phyloP scores from a whole-genome alignment of 2,113 vertebrate genomes.

The Apistogramma diplotaenia region DNA sequence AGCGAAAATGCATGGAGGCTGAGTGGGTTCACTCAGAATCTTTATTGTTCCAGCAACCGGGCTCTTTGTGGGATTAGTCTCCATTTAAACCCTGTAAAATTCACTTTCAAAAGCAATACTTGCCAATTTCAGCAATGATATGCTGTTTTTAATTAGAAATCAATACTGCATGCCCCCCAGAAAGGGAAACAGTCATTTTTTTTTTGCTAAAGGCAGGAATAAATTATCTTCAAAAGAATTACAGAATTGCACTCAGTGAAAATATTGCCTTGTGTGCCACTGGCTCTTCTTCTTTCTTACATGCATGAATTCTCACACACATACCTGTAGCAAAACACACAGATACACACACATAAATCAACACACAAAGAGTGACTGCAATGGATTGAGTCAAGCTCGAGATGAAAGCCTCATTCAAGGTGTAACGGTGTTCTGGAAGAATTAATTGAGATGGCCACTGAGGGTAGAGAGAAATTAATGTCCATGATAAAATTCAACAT shows the following conservation, averaged over 20 bases:
- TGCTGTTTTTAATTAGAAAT: conserved; percentile 20
- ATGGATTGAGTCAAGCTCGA: conserved; percentile 20
- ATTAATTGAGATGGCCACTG: conserved; percentile 45
- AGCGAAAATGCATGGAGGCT: too few species aligned
- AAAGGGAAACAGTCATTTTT: conserved; percentile 24
- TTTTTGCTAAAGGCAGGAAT: conserved; percentile 32
- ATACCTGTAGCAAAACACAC: background rate
- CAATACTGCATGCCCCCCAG: background rate
- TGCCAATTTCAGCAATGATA: background rate
- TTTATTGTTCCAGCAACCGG: background rate
- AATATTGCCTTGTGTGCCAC: conserved; percentile 12
- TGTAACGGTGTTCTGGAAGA: conserved; percentile 36
- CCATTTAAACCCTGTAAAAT: background rate
- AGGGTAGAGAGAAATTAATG: conserved; percentile 25
- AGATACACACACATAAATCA: background rate
- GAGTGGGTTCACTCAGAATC: background rate
- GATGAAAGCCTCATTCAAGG: conserved; percentile 49
- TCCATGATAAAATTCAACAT: conserved; percentile 35
- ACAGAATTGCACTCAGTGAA: conserved; percentile 16
- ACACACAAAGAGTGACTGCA: background rate
- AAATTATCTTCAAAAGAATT: conserved; percentile 59
- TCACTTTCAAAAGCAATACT: background rate
- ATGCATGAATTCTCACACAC: background rate
- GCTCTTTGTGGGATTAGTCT: background rate
- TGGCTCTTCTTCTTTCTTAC: background rate